phyloP scores from a whole-genome alignment of 1,140 invertebrate genomes.

The Danaus melanippus region DNA sequence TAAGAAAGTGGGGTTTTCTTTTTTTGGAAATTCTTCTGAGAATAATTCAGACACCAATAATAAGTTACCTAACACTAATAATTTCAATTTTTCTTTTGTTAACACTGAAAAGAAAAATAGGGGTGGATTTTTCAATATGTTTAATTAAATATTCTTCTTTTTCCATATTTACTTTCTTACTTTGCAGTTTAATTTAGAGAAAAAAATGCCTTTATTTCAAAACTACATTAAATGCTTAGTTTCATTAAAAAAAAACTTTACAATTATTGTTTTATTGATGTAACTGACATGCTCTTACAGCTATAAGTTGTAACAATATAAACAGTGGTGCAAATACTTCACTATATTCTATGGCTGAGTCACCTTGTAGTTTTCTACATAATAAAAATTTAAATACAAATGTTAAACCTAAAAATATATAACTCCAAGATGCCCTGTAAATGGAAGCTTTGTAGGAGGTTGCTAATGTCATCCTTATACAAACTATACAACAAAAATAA shows the following conservation, averaged over 20 bases:
- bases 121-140: slow-evolving; percentile 58
- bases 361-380: slow-evolving; percentile 88
- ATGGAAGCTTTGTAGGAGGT: slow-evolving; percentile 84
- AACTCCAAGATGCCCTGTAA: slow-evolving; percentile 88
- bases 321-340: slow-evolving; percentile 95
- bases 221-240: slow-evolving; percentile 6
- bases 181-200: slow-evolving; percentile 2
- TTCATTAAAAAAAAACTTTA: slow-evolving; percentile 9
- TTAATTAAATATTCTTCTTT: slow-evolving; percentile 28
- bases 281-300: slow-evolving; percentile 93
- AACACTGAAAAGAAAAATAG: slow-evolving; percentile 44
- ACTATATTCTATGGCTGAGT: slow-evolving; percentile 87
- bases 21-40: slow-evolving; percentile 38
- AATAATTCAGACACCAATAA: slow-evolving; percentile 21
- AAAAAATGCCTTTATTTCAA: neutral
- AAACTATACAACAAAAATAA: slow-evolving; percentile 95
- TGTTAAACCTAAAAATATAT: slow-evolving; percentile 85
- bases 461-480: slow-evolving; percentile 91
- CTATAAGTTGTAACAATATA: slow-evolving; percentile 89
- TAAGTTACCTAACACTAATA: slow-evolving; percentile 24
- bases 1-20: slow-evolving; percentile 42
- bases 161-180: slow-evolving; percentile 9
- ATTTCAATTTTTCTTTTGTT: slow-evolving; percentile 56
- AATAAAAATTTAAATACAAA: slow-evolving; percentile 95
- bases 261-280: slow-evolving; percentile 60